Conservation (phyloP, 2,888 invertebrate genomes). For the Nezara viridula region DNA sequence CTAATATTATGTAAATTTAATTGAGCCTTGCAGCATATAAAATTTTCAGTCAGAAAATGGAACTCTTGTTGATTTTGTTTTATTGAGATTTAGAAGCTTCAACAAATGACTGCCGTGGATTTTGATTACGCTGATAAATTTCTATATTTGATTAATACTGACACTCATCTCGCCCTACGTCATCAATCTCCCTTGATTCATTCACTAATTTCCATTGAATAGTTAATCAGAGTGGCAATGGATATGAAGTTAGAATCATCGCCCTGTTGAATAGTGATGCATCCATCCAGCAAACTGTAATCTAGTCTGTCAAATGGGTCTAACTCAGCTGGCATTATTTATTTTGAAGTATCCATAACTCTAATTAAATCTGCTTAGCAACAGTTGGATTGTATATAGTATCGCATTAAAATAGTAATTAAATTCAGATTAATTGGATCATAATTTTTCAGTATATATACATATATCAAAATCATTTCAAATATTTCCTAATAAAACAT, state of each 20-base stretch:
- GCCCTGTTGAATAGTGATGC: conserved; percentile 29
- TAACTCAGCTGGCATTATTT: neutral
- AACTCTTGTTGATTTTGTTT: neutral
- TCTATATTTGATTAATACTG: conserved; percentile 15
- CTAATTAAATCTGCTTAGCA: too few species aligned
- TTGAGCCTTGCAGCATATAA: too few species aligned
- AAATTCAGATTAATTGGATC: too few species aligned
- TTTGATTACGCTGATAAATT: neutral
- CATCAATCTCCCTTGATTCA: conserved; percentile 13
- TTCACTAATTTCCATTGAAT: conserved; percentile 38
- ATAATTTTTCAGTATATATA: too few species aligned
- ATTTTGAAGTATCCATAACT: too few species aligned
- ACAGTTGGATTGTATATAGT: too few species aligned
- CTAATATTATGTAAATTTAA: too few species aligned
- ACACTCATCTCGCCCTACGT: neutral
- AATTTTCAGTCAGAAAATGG: too few species aligned
- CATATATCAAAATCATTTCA: too few species aligned
- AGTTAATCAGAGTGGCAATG: neutral
- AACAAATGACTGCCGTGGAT: too few species aligned
- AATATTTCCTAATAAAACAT: too few species aligned
- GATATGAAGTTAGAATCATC: neutral
- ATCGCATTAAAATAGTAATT: too few species aligned
- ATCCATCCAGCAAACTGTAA: conserved; percentile 22
- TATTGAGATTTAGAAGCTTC: neutral
- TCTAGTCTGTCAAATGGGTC: neutral